Evolutionary conservation across 1,140 invertebrate species (phyloP).

Genomic region (Procambarus clarkii): DNA sequence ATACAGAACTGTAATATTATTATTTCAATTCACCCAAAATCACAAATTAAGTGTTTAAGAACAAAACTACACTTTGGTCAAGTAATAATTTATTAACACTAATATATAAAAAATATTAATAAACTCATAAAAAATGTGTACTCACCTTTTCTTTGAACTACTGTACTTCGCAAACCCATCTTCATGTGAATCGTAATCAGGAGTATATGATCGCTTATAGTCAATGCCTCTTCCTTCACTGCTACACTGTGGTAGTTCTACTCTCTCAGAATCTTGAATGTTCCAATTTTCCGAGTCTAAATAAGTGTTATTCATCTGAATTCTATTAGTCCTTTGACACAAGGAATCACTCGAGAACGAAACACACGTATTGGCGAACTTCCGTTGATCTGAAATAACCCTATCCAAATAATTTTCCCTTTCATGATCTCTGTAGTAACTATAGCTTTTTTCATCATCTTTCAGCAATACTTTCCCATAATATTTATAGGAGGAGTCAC

Average conservation of each 20-base stretch:
- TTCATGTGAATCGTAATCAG: not conserved
- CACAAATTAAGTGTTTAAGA: too few species aligned
- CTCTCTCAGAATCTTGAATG: not conserved
- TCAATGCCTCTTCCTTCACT: not conserved
- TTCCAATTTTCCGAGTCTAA: too few species aligned
- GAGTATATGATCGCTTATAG: not conserved
- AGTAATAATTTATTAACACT: too few species aligned
- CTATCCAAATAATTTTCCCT: not conserved
- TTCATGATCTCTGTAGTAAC: not conserved
- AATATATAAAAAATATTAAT: too few species aligned
- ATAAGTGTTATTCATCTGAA: not conserved
- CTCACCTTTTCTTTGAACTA: not conserved
- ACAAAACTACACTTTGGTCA: too few species aligned
- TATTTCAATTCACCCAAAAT: too few species aligned
- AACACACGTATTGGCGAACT: constrained; percentile 4
- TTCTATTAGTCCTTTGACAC: not conserved
- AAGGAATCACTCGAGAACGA: constrained; percentile 4
- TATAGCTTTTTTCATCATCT: not conserved
- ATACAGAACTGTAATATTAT: too few species aligned
- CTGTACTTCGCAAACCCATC: not conserved
- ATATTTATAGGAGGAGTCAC: not conserved
- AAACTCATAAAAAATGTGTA: too few species aligned
- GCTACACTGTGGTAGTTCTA: not conserved
- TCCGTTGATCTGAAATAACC: not conserved
- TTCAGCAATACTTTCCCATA: not conserved